A percentile compares a stretch with the other conserved stretches of the same genome.
Evolutionary conservation across 2,113 vertebrate species (phyloP).

Genomic region (Notiomystis cincta): DNA sequence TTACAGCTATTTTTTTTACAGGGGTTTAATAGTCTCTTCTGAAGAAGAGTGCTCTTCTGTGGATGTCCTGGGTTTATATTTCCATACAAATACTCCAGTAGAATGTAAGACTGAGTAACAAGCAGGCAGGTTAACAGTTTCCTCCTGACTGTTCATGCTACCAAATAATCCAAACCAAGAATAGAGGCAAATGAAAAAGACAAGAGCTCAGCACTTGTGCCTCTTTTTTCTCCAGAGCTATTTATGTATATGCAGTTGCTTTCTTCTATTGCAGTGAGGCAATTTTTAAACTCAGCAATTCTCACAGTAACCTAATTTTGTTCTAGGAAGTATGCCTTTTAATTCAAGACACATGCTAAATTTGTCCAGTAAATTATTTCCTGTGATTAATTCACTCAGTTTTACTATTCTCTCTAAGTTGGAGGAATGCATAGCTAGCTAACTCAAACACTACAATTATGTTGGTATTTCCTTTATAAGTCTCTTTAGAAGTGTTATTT

Average conservation of each 20-base stretch:
- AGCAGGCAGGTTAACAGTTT: background rate
- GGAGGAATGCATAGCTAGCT: slow-evolving; percentile 12
- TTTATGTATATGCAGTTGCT: background rate
- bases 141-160: background rate
- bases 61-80: background rate
- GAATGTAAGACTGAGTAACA: background rate
- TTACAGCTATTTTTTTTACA: background rate
- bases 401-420: background rate
- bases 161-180: background rate
- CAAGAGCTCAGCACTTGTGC: background rate
- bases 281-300: slow-evolving; percentile 36
- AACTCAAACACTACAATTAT: slow-evolving; percentile 4
- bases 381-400: slow-evolving; percentile 30
- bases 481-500: background rate
- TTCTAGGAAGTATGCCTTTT: background rate
- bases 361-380: slow-evolving; percentile 24
- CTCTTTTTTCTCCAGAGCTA: background rate
- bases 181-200: background rate
- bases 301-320: slow-evolving; percentile 31
- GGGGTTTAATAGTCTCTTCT: background rate
- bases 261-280: background rate
- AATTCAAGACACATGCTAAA: slow-evolving; percentile 27
- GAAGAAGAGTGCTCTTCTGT: background rate
- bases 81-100: background rate
- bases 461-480: slow-evolving; percentile 9